phyloP scores from a whole-genome alignment of 2,888 invertebrate genomes.

The Calameuta filiformis region DNA sequence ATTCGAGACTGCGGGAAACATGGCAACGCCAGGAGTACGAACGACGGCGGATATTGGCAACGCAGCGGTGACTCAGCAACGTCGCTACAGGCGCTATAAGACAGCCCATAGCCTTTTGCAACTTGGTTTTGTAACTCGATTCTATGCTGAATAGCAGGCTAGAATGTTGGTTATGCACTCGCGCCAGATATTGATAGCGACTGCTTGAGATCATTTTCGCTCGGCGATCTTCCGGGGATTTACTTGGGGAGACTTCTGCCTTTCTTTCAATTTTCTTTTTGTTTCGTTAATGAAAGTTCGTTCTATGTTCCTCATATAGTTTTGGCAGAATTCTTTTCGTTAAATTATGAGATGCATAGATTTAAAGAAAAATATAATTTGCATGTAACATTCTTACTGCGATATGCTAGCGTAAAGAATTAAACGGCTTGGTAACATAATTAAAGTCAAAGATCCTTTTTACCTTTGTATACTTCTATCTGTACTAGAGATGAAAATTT shows the following conservation, averaged over 20 bases:
- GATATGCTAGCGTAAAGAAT: not conserved
- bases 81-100: slow-evolving; percentile 29
- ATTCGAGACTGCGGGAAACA: slow-evolving; percentile 15
- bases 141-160: slow-evolving; percentile 43
- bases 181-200: slow-evolving; percentile 1
- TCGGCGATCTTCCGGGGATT: not conserved
- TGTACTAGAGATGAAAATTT: not conserved
- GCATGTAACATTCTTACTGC: not conserved
- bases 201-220: not conserved
- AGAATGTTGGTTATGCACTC: slow-evolving; percentile 2
- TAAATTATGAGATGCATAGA: not conserved
- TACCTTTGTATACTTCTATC: not conserved
- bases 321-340: not conserved
- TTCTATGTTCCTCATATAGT: not conserved
- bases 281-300: not conserved
- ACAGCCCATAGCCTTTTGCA: slow-evolving; percentile 50
- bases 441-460: not conserved
- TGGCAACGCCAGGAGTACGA: slow-evolving; percentile 30
- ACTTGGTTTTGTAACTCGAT: slow-evolving; percentile 58
- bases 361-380: too few species aligned
- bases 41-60: slow-evolving; percentile 42
- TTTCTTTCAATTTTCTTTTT: not conserved
- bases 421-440: not conserved
- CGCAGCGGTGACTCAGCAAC: slow-evolving; percentile 57
- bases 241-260: not conserved